Evolutionary conservation across 2,113 vertebrate species (phyloP), one percentile per base, ranked within the genome.

Genomic region (Calonectris borealis): DNA sequence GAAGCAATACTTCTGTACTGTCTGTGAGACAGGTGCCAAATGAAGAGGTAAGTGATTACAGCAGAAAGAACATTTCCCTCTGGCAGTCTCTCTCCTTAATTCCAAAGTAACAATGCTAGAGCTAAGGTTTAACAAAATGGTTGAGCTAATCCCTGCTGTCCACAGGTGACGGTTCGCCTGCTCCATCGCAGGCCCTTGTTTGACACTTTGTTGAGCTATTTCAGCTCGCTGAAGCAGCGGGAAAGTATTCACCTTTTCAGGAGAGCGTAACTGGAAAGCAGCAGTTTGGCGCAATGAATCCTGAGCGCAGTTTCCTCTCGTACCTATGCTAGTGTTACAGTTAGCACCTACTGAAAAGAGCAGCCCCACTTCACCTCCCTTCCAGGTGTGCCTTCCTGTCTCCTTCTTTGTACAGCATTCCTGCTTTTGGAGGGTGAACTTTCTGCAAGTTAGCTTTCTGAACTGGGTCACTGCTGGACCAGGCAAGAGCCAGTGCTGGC

Each of bases 321-420:
- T 10, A 31, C 69, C 92, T 95, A 72, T 5, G 25, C 92, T 91
- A 52, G 51, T 25, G 69, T 52, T 40, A 89, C 13, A 57, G 92
- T 51, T 80, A 72, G 44, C 73, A 72, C 24, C 84, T 72, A 55
- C 87, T 69, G 93, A 68, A 44, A 83, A 75, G 7, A 83, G 52
- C 84, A 87, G 73, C 70, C 78, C 6, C 78, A 10, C 46, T 97
- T 91, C 86, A 61, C 86, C 75, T 96, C 92, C 96, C 93, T 91
- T 97, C 84, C 94, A 92, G 66, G 36, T 80, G 73, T 93, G 93
- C 94, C 40, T 96, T 97, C 75, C 96, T 94, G 94, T 93, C 92
- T 95, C 94, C 94, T 97, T 2, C 94, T 85, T 36, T 93, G 81
- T 64, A 89, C 93, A 91, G 87, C 89, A 68, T 40, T 96, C 84